Conservation (phyloP, 2,888 invertebrate species). For the Cephus sareptanus region DNA sequence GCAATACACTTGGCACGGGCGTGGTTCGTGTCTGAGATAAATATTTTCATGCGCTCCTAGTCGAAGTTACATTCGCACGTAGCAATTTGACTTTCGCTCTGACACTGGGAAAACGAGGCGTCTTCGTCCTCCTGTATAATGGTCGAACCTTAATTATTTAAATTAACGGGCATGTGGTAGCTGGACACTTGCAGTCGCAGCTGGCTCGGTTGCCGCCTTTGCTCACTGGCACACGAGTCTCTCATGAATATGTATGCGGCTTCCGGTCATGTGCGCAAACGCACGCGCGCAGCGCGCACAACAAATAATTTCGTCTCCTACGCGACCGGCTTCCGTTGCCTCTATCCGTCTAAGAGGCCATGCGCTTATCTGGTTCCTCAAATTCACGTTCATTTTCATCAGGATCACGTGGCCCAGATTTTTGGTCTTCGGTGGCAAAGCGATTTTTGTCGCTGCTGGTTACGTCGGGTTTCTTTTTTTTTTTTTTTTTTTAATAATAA, state of each 20-base stretch:
- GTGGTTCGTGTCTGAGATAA: neutral
- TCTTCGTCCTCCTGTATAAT: constrained; percentile 15
- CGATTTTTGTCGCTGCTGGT: neutral
- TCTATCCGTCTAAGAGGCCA: neutral
- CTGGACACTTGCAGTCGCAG: constrained; percentile 32
- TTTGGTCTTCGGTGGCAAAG: neutral
- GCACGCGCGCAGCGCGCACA: constrained; percentile 21
- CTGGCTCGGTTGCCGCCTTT: constrained; percentile 31
- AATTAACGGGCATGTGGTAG: constrained; percentile 34
- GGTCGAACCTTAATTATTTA: constrained; percentile 45
- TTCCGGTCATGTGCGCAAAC: constrained; percentile 40
- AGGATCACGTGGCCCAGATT: neutral
- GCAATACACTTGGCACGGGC: neutral
- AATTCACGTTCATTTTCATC: neutral
- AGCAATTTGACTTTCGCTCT: neutral
- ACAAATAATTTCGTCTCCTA: neutral
- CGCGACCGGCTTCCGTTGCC: neutral
- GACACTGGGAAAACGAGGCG: neutral
- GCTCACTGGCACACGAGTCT: constrained; percentile 13
- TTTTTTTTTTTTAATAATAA: neutral
- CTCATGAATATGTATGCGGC: constrained; percentile 23
- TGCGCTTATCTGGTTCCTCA: neutral
- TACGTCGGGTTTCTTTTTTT: neutral
- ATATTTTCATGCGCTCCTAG: neutral
- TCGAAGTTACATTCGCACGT: neutral